Conservation (phyloP, 2,888 invertebrate species). For the Epinotia ramella region DNA sequence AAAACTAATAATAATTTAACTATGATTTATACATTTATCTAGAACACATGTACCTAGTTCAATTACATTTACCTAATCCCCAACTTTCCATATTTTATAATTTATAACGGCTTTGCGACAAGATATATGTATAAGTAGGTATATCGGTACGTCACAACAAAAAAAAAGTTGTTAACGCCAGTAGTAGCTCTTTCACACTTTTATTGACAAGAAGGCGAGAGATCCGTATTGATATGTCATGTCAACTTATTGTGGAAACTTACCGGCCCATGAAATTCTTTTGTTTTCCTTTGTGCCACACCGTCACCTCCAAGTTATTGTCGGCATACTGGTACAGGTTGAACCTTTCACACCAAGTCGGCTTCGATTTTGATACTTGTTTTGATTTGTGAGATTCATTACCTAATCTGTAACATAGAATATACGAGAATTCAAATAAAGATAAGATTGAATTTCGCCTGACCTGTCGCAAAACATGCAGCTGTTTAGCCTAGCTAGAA, state of each 20-base stretch:
- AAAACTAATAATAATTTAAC: too few relatives aligned
- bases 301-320: constrained; percentile 70
- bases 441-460: background rate
- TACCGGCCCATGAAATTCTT: constrained; percentile 81
- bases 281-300: constrained; percentile 80
- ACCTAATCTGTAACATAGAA: constrained; percentile 67
- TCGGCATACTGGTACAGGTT: constrained; percentile 76
- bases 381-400: constrained; percentile 77
- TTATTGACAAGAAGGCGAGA: background rate
- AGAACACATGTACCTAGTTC: too few relatives aligned
- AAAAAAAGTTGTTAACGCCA: background rate
- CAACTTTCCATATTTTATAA: background rate
- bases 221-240: background rate
- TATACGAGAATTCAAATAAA: constrained; percentile 1
- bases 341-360: constrained; percentile 77
- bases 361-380: constrained; percentile 71
- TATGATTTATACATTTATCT: too few relatives aligned
- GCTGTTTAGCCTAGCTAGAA: too few relatives aligned
- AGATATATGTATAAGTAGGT: too few relatives aligned
- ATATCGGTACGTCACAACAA: background rate
- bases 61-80: too few relatives aligned
- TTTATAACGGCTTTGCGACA: too few relatives aligned
- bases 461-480: background rate
- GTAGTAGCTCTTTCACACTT: background rate
- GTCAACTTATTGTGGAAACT: constrained; percentile 45